Conservation (phyloP, 2,113 vertebrate species). For the Ceyx melanurus region DNA sequence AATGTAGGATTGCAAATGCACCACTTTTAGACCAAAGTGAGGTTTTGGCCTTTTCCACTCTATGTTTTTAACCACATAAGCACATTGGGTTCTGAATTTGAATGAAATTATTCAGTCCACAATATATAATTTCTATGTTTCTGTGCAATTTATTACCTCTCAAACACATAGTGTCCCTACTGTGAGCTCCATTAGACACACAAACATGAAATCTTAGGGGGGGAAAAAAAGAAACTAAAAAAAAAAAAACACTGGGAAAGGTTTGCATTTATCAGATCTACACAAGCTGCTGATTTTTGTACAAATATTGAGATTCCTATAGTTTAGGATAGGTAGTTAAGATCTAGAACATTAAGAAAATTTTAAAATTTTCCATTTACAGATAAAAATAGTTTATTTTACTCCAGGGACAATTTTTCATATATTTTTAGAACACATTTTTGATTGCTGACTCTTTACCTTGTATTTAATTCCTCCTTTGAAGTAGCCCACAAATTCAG, state of each 20-base stretch:
- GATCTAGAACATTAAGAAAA: neutral
- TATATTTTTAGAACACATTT: neutral
- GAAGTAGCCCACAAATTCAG: conserved; percentile 89
- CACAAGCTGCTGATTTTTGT: neutral
- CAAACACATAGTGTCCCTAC: neutral
- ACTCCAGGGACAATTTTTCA: neutral
- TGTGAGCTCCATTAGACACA: neutral
- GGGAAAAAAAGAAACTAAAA: neutral
- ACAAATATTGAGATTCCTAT: neutral
- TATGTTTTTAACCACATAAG: neutral
- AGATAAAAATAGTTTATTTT: neutral
- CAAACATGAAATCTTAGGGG: neutral
- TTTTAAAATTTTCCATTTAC: neutral
- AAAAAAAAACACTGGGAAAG: neutral
- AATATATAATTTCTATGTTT: neutral
- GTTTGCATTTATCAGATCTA: neutral
- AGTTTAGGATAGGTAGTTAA: neutral
- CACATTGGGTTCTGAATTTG: neutral
- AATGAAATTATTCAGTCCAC: neutral
- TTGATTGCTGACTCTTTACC: conserved; percentile 69
- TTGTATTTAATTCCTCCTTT: conserved; percentile 92
- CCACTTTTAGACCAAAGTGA: neutral
- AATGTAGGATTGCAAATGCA: neutral
- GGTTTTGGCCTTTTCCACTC: neutral
- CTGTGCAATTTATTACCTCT: neutral